Base-by-base conservation (phyloP, 2,797 vertebrate species). In the Naso thynnoides region DNA sequence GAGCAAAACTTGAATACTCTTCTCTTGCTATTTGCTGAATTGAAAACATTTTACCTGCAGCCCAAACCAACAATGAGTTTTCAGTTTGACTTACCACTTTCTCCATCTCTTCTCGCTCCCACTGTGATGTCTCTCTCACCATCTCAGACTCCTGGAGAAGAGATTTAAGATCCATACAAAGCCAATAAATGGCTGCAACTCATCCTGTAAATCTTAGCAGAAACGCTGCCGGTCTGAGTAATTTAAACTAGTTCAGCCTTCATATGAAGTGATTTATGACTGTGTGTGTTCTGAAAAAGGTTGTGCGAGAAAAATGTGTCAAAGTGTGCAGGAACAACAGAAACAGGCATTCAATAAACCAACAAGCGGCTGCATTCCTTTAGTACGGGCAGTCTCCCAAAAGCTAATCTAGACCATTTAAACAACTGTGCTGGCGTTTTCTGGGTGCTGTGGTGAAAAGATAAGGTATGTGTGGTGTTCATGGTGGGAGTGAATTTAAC, bases 41-140 rank as follows among this genome's bases (percentile, higher is more conserved):
- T 50, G 41, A 45, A 33, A 27, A 6, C 39, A 15, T 49, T 63
- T 14, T 16, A 67, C 47, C 71, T 53, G 26, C 29, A 49, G 18
- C 44, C 14, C 45, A 10, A 39, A 80, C 58, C 26, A 48, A 11
- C 26, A 19, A 54, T 8, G 4, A 21, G 50, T 60, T 66, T 66
- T 45, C 23, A 47, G 8, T 16, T 68, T 73, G 80, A 94, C 96
- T 95, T 80, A 97, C 96, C 96, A 96, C 96, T 96, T 97, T 96
- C 90, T 97, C 96, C 95, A 96, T 91, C 82, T 97, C 96, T 89
- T 97, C 96, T 83, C 92, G 94, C 86, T 97, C 97, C 96, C 96
- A 97, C 91, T 96, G 96, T 36, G 95, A 94, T 1, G 96, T 93
- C 93, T 97, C 96, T 82, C 95, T 94, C 85, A 93, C 95, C 96